A percentile compares a stretch with the other conserved stretches of the same genome.
phyloP scores from a whole-genome alignment of 2,797 vertebrate genomes.

The Denticeps clupeoides region DNA sequence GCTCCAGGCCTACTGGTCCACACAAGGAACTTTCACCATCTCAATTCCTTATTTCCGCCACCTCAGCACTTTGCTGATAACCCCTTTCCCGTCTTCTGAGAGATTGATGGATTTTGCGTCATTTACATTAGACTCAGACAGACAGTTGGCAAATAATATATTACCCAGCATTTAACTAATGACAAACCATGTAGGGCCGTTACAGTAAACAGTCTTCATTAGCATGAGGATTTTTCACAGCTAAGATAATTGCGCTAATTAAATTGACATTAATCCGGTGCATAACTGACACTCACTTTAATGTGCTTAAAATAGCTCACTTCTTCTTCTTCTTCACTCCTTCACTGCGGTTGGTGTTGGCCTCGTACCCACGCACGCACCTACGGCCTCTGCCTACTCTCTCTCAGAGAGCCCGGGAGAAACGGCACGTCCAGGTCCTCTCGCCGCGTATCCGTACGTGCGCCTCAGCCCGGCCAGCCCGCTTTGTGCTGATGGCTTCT shows the following conservation, averaged over 20 bases:
- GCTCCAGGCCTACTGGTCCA: no score
- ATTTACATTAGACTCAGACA: constrained; percentile 6
- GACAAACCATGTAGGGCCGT: constrained; percentile 11
- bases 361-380: no score
- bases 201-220: constrained; percentile 17
- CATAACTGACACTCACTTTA: constrained; percentile 11
- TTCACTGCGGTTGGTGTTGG: neutral
- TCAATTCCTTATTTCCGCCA: no score
- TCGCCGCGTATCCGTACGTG: constrained; percentile 11
- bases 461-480: no score
- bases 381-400: no score
- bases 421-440: no score
- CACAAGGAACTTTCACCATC: no score
- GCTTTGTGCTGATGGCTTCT: constrained; percentile 9
- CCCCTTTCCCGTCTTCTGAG: no score
- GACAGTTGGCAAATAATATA: constrained; percentile 14
- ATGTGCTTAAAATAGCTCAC: constrained; percentile 1
- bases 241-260: constrained; percentile 18
- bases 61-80: no score
- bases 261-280: constrained; percentile 7
- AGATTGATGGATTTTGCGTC: neutral
- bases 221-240: constrained; percentile 14
- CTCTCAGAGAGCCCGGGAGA: no score
- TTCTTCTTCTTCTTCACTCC: constrained; percentile 2
- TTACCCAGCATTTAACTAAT: constrained; percentile 17